These are phyloP conservation scores for Aphelocoma californica DNA, from an alignment of 2,797 vertebrate species.

Conservation along the genomic window DNA sequence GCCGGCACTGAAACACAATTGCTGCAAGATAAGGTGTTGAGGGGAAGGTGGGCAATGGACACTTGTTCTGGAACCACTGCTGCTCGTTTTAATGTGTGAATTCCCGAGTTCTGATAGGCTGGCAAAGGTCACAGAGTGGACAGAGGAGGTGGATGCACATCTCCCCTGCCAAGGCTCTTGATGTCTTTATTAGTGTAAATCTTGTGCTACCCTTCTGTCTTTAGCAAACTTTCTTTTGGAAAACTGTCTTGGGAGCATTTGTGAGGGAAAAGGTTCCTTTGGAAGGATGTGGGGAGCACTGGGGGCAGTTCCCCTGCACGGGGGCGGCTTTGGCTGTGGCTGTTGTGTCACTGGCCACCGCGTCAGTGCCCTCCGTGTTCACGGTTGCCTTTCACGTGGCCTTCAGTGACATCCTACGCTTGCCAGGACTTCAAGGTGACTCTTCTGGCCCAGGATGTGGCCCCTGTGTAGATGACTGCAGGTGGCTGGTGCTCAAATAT, in stretches of 20 bases:
- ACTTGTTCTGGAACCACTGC: rapidly evolving
- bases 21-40: neutral
- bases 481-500: neutral
- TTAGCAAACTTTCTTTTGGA: neutral
- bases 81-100: neutral
- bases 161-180: neutral
- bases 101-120: neutral
- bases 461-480: neutral
- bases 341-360: neutral
- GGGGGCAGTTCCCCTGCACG: neutral
- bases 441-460: neutral
- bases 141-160: neutral
- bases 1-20: neutral
- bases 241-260: neutral
- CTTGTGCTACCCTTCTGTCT: neutral
- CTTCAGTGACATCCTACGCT: neutral
- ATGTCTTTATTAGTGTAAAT: neutral
- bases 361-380: neutral
- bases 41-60: neutral
- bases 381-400: neutral
- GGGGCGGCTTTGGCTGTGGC: neutral
- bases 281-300: neutral
- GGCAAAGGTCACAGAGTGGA: neutral
- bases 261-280: neutral
- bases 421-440: neutral